Percentiles rank a stretch among this genome's conserved stretches.
Conservation (phyloP, 1,140 invertebrate genomes). For the Leptopilina boulardi region DNA sequence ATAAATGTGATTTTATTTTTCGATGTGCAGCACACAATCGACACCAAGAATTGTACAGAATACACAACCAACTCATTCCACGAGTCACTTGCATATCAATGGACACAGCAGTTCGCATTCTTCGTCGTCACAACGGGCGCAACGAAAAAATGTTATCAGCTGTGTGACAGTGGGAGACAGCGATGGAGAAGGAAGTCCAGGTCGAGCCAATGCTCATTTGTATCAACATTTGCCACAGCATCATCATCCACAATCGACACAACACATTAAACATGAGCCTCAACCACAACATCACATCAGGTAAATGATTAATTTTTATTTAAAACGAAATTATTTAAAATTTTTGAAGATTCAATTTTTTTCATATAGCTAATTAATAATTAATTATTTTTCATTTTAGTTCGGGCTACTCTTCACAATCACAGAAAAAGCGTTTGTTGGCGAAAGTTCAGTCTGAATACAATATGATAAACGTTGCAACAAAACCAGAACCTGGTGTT, state of each 20-base stretch:
- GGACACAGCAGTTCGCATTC: slow-evolving; percentile 58
- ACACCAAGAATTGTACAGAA: slow-evolving; percentile 69
- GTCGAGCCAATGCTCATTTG: slow-evolving; percentile 67
- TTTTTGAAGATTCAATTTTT: too few species aligned
- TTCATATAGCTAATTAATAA: too few species aligned
- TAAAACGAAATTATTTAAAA: too few species aligned
- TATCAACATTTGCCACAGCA: slow-evolving; percentile 71
- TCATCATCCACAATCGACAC: slow-evolving; percentile 70
- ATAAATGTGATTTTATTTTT: slow-evolving; percentile 42
- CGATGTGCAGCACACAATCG: slow-evolving; percentile 70
- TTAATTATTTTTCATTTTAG: slow-evolving; percentile 56
- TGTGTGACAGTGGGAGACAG: slow-evolving; percentile 90
- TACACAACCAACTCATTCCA: slow-evolving; percentile 61
- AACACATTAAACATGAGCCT: slow-evolving; percentile 78
- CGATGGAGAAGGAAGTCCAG: slow-evolving; percentile 84
- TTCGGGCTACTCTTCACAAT: slow-evolving; percentile 79
- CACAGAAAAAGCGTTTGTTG: slow-evolving; percentile 91
- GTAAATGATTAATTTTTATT: too few species aligned
- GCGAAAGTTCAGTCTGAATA: slow-evolving; percentile 92
- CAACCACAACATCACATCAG: slow-evolving; percentile 75
- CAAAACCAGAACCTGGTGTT: slow-evolving; percentile 74
- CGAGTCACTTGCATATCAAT: slow-evolving; percentile 60
- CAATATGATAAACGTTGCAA: slow-evolving; percentile 75
- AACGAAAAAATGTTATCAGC: slow-evolving; percentile 85
- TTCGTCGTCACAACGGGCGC: slow-evolving; percentile 59